Evolutionary conservation across 2,888 invertebrate species (phyloP).

Genomic region (Malachius bipustulatus): DNA sequence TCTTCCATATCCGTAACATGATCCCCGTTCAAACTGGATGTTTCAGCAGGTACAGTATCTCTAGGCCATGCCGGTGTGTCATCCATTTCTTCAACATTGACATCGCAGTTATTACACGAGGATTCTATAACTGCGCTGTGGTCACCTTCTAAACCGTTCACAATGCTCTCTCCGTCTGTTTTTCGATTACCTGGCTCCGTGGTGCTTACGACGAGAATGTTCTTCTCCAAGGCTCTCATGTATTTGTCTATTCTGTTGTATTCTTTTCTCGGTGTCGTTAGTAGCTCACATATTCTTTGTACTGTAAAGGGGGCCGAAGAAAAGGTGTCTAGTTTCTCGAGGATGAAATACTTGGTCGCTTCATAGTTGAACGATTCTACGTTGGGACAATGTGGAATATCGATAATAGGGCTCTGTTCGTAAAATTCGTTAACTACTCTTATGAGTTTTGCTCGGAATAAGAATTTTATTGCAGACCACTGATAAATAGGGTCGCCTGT

Average conservation of each 20-base stretch:
- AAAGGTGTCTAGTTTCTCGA: slow-evolving; percentile 73
- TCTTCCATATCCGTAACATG: slow-evolving; percentile 2
- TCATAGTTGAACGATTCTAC: slow-evolving; percentile 86
- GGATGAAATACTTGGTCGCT: slow-evolving; percentile 69
- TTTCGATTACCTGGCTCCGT: slow-evolving; percentile 54
- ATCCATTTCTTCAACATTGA: slow-evolving; percentile 47
- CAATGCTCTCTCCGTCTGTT: slow-evolving; percentile 53
- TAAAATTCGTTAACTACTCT: slow-evolving; percentile 81
- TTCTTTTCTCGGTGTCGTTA: slow-evolving; percentile 83
- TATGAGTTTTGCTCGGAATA: slow-evolving; percentile 78
- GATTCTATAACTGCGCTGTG: slow-evolving; percentile 39
- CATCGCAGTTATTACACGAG: slow-evolving; percentile 39
- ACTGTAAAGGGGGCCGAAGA: slow-evolving; percentile 90
- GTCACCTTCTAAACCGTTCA: slow-evolving; percentile 50
- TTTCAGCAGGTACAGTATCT: slow-evolving; percentile 11
- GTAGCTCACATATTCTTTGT: slow-evolving; percentile 87
- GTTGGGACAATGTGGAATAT: slow-evolving; percentile 79
- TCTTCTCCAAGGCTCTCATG: slow-evolving; percentile 93
- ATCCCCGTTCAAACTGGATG: too few relatives aligned
- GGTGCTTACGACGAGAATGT: slow-evolving; percentile 75
- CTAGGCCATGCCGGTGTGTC: slow-evolving; percentile 34
- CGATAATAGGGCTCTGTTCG: slow-evolving; percentile 61
- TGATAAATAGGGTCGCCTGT: slow-evolving; percentile 91
- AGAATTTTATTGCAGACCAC: slow-evolving; percentile 77
- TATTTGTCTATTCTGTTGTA: slow-evolving; percentile 94